Evolutionary conservation across 2,797 vertebrate species (phyloP).

Genomic region (Cirrhinus mrigala): DNA sequence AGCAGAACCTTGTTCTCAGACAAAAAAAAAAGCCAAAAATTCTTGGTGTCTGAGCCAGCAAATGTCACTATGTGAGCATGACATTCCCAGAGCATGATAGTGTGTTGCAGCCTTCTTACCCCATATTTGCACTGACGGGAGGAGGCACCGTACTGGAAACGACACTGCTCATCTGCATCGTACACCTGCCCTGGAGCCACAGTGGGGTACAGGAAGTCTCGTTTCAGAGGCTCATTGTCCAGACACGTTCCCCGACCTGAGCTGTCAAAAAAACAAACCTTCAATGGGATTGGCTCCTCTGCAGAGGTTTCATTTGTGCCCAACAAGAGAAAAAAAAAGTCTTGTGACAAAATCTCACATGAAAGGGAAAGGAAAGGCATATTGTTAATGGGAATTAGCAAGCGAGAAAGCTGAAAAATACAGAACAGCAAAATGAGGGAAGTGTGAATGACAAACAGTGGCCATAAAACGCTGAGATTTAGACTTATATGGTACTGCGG

Average conservation of each 20-base stretch:
- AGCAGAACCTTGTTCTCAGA: not conserved
- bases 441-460: constrained; percentile 45
- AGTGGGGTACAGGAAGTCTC: constrained; percentile 99
- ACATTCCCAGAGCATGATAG: constrained; percentile 48
- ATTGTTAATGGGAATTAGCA: constrained; percentile 34
- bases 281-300: constrained; percentile 81
- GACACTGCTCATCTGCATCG: constrained; percentile 97
- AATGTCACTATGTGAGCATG: constrained; percentile 6
- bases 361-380: not conserved
- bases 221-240: constrained; percentile 99
- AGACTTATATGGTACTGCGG: constrained; percentile 67
- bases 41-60: not conserved
- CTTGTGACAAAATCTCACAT: constrained; percentile 13
- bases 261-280: constrained; percentile 93
- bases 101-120: constrained; percentile 92
- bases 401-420: constrained; percentile 5
- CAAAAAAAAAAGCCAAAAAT: constrained; percentile 2
- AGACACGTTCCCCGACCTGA: constrained; percentile 99
- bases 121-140: constrained; percentile 99
- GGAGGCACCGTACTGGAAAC: constrained; percentile 97
- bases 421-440: constrained; percentile 33
- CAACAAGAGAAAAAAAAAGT: constrained; percentile 3
- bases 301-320: constrained; percentile 59
- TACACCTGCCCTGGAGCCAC: constrained; percentile 99
- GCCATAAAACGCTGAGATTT: constrained; percentile 60